Evolutionary conservation across 2,888 invertebrate genomes (phyloP).

Genomic region (Cremastinae sp.): DNA sequence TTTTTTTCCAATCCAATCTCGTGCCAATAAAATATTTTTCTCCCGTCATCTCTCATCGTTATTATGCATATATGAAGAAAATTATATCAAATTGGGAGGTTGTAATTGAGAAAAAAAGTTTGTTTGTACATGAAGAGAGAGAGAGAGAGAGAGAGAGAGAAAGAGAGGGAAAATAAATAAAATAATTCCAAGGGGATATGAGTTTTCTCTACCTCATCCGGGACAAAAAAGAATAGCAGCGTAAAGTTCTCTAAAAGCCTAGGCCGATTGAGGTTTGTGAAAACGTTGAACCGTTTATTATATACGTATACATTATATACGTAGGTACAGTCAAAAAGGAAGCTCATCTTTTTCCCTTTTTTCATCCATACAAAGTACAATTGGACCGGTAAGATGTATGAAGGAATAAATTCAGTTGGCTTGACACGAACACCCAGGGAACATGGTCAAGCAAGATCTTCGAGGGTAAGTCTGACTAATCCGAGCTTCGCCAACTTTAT

Average conservation of each 20-base stretch:
- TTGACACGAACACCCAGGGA: constrained; percentile 5
- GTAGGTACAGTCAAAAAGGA: not conserved
- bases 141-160: not conserved
- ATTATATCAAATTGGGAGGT: too few species aligned
- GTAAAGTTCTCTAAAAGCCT: constrained; percentile 6
- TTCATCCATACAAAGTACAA: constrained; percentile 17
- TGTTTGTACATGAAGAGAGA: too few species aligned
- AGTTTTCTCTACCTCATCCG: too few species aligned
- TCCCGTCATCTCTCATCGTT: not conserved
- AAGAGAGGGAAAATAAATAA: too few species aligned
- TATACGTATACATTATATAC: constrained; percentile 15
- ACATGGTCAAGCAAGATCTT: constrained; percentile 1
- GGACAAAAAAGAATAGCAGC: too few species aligned
- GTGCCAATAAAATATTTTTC: constrained; percentile 6
- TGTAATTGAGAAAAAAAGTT: too few species aligned
- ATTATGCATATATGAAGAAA: too few species aligned
- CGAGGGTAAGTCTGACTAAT: not conserved
- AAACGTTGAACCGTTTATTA: constrained; percentile 7
- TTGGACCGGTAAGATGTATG: constrained; percentile 3
- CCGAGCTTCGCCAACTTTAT: constrained; percentile 24
- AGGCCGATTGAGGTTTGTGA: not conserved
- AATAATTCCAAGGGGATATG: too few species aligned
- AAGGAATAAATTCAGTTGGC: not conserved
- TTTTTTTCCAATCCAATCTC: constrained; percentile 23
- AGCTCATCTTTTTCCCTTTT: constrained; percentile 30